Evolutionary conservation across 1,140 invertebrate genomes (phyloP).

Genomic region (Drosophila navojoa): DNA sequence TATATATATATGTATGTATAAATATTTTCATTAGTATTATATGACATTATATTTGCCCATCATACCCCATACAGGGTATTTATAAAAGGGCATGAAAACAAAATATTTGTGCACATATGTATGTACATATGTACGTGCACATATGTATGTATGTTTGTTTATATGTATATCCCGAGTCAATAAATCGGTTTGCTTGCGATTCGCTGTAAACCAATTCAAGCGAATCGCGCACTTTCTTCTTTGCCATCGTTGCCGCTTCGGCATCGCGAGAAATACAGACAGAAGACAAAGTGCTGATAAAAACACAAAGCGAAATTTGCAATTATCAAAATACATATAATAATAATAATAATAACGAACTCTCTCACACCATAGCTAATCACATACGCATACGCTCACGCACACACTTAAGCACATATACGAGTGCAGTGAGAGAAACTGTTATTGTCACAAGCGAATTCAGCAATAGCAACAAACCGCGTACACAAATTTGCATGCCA

Average conservation of each 20-base stretch:
- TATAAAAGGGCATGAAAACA: background rate
- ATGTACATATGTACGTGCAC: constrained; percentile 3
- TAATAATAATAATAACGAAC: constrained; percentile 49
- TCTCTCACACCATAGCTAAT: constrained; percentile 8
- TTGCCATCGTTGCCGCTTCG: constrained; percentile 23
- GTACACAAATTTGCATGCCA: constrained; percentile 63
- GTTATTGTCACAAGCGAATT: constrained; percentile 48
- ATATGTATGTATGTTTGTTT: background rate
- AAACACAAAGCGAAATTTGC: constrained; percentile 62
- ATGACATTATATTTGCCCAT: background rate
- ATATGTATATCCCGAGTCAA: constrained; percentile 33
- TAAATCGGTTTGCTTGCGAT: constrained; percentile 60
- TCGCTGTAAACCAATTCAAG: constrained; percentile 64
- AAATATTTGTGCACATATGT: background rate
- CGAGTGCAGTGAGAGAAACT: background rate
- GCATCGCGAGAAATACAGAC: background rate
- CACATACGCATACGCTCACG: constrained; percentile 12
- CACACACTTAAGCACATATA: constrained; percentile 16
- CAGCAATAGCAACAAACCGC: constrained; percentile 35
- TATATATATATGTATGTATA: no score
- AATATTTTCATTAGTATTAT: background rate
- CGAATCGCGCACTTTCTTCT: constrained; percentile 69
- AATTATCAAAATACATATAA: constrained; percentile 74
- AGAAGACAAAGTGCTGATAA: constrained; percentile 66
- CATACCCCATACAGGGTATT: background rate